A percentile compares a stretch with the other conserved stretches of the same genome.
Conservation (phyloP, 2,888 invertebrate genomes). For the Drosophila greeni region DNA sequence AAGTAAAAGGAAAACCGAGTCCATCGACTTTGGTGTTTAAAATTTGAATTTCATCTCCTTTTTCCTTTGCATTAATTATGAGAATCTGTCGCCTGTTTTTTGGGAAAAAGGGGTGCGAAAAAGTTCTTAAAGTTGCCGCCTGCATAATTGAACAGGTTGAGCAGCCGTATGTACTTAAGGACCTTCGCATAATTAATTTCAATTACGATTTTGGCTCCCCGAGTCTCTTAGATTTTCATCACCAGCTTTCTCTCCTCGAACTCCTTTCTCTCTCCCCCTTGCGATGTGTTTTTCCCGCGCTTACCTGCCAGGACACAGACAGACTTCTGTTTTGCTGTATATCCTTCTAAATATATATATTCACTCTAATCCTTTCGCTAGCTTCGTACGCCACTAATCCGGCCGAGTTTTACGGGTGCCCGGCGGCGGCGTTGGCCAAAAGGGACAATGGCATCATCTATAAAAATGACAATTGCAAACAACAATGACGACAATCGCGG, state of each 20-base stretch:
- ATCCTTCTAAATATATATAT: conserved; percentile 58
- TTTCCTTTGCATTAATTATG: conserved; percentile 31
- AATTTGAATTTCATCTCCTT: conserved; percentile 3
- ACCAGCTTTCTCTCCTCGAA: no score
- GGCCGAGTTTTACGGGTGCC: conserved; percentile 70
- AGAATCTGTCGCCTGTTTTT: conserved; percentile 30
- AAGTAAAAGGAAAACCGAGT: no score
- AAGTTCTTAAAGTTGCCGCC: conserved; percentile 26
- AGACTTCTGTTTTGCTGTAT: conserved; percentile 1
- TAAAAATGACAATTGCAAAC: conserved; percentile 76
- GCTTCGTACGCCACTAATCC: conserved; percentile 66
- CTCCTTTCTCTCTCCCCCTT: not conserved
- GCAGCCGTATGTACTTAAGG: conserved; percentile 21
- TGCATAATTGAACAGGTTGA: conserved; percentile 63
- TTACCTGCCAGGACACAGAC: conserved; percentile 13
- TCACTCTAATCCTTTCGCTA: conserved; percentile 65
- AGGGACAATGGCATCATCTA: conserved; percentile 70
- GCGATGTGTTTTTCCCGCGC: conserved; percentile 5
- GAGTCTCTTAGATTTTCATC: not conserved
- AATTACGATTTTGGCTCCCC: conserved; percentile 46
- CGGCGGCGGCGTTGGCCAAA: conserved; percentile 38
- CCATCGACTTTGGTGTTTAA: not conserved
- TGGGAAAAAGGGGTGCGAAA: conserved; percentile 18
- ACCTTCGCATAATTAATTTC: conserved; percentile 61
- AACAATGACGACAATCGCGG: conserved; percentile 75